A percentile compares a stretch with the other conserved stretches of the same genome.
These are phyloP conservation scores for Rhingia campestris DNA, from an alignment of 2,888 invertebrate genomes.

Conservation along the genomic window DNA sequence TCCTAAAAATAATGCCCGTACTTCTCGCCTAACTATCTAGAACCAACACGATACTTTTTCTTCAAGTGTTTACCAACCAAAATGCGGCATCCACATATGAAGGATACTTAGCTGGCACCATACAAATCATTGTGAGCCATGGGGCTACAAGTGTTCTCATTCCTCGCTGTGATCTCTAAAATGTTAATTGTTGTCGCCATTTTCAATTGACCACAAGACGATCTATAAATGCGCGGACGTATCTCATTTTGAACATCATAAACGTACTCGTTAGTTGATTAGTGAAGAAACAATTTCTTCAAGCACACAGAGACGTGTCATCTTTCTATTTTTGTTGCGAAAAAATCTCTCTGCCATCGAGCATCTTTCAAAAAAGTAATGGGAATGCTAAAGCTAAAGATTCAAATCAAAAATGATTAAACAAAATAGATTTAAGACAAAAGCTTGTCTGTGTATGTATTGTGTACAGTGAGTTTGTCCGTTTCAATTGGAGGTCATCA, in stretches of 20 bases:
- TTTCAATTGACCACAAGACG: constrained; percentile 29
- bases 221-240: constrained; percentile 5
- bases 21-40: background rate
- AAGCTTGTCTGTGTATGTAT: constrained; percentile 7
- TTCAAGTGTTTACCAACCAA: background rate
- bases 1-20: constrained; percentile 48
- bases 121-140: background rate
- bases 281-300: constrained; percentile 3
- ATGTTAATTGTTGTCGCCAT: constrained; percentile 28
- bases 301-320: constrained; percentile 29
- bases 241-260: constrained; percentile 23
- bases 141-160: constrained; percentile 3
- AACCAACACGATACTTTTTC: background rate
- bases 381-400: constrained; percentile 8
- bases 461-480: background rate
- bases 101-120: background rate
- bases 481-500: constrained; percentile 26
- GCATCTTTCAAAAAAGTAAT: constrained; percentile 34
- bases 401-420: background rate
- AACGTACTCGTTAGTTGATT: constrained; percentile 4
- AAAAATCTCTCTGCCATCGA: constrained; percentile 19
- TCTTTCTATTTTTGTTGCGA: constrained; percentile 49
- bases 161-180: constrained; percentile 25
- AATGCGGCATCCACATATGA: no score
- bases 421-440: constrained; percentile 20